phyloP scores from a whole-genome alignment of 1,140 invertebrate genomes.

The Conopomorpha cramerella region DNA sequence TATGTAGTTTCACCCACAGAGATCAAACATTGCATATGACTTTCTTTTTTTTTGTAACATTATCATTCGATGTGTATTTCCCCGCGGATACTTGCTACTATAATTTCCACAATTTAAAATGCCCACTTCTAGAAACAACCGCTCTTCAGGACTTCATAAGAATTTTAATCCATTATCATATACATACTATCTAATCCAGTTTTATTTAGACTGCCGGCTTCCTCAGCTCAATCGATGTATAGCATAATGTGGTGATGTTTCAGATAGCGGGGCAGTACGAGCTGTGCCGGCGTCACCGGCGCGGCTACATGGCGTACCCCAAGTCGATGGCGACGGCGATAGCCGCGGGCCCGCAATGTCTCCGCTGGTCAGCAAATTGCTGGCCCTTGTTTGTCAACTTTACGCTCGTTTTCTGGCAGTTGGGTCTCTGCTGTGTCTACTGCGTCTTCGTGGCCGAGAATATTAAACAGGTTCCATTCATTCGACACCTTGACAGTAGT shows the following conservation, averaged over 20 bases:
- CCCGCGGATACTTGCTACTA: no score
- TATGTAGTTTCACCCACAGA: constrained; percentile 13
- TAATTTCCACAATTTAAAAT: no score
- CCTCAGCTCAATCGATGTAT: no score
- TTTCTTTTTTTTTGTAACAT: no score
- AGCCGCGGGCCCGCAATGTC: constrained; percentile 58
- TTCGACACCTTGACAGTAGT: no score
- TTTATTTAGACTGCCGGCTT: no score
- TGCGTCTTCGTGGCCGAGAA: constrained; percentile 81
- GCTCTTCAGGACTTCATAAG: no score
- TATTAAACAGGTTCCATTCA: constrained; percentile 67
- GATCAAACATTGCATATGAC: no score
- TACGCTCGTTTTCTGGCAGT: constrained; percentile 79
- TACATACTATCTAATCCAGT: background rate
- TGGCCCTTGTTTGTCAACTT: constrained; percentile 63
- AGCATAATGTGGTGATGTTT: background rate
- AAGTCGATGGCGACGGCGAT: constrained; percentile 65
- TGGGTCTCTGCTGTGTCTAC: constrained; percentile 88
- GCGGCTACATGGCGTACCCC: constrained; percentile 67
- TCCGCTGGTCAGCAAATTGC: constrained; percentile 40
- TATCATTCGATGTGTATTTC: no score
- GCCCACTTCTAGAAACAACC: no score
- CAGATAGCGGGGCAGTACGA: constrained; percentile 69
- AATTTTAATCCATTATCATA: no score
- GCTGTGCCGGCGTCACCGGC: constrained; percentile 68